phyloP scores from a whole-genome alignment of 2,888 invertebrate genomes.

The Perdita meconis region DNA sequence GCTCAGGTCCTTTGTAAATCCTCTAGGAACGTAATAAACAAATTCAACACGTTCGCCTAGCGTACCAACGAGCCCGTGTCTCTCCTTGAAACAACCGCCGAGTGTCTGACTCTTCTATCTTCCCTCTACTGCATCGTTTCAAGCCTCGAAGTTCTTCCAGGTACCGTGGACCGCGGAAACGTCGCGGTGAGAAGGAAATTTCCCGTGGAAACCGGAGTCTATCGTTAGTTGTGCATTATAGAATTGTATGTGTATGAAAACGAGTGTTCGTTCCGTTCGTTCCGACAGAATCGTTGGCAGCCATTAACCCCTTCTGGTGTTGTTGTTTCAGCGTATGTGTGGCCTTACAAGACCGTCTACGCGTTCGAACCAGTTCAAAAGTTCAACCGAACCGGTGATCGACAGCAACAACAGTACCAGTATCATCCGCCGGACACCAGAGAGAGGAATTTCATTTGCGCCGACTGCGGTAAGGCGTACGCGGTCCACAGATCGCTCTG shows the following conservation, averaged over 20 bases:
- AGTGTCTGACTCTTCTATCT: too few relatives aligned
- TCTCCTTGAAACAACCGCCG: not conserved
- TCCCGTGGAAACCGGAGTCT: too few relatives aligned
- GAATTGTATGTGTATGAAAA: conserved; percentile 7
- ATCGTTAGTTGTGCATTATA: not conserved
- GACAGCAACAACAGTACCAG: conserved; percentile 26
- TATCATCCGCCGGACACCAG: conserved; percentile 11
- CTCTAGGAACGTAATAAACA: conserved; percentile 29
- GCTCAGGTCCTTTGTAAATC: conserved; percentile 24
- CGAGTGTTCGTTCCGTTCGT: not conserved
- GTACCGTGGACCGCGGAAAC: not conserved
- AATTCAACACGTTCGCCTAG: conserved; percentile 23
- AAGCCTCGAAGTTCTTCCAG: not conserved
- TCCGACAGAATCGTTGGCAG: not conserved
- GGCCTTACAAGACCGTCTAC: conserved; percentile 61
- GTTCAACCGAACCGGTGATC: conserved; percentile 15
- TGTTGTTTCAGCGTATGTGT: conserved; percentile 69
- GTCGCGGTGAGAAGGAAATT: not conserved
- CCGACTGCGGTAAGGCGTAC: conserved; percentile 79
- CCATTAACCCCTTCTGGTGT: conserved; percentile 48
- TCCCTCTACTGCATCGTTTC: not conserved
- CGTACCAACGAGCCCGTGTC: not conserved
- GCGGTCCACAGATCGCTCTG: conserved; percentile 78
- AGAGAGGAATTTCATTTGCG: conserved; percentile 71
- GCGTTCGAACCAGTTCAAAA: conserved; percentile 26